A percentile compares a stretch with the other conserved stretches of the same genome.
Evolutionary conservation across 2,113 vertebrate species (phyloP).

Genomic region (Odontesthes bonariensis): DNA sequence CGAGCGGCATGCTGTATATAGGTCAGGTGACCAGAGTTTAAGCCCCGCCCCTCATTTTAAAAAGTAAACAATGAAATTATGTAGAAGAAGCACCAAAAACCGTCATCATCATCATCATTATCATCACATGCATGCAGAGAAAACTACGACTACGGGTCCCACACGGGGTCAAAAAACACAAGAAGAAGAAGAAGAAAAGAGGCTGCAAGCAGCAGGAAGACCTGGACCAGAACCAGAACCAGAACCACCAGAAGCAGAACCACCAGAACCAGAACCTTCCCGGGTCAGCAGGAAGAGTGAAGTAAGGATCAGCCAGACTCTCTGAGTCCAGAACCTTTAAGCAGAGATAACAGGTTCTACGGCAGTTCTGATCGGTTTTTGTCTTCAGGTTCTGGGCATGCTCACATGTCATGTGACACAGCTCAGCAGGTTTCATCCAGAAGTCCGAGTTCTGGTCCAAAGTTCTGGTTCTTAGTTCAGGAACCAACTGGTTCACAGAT

Average conservation of each 20-base stretch:
- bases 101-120: conserved; percentile 38
- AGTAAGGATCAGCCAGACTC: no score
- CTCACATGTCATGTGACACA: no score
- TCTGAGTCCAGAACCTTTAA: no score
- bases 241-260: no score
- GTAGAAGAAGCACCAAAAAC: conserved; percentile 50
- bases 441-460: no score
- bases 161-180: conserved; percentile 63
- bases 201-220: conserved; percentile 5
- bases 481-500: no score
- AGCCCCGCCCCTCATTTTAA: conserved; percentile 14
- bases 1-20: conserved; percentile 59
- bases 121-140: conserved; percentile 69
- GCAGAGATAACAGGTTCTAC: no score
- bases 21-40: conserved; percentile 31
- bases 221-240: no score
- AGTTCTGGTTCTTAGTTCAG: no score
- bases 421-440: no score
- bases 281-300: background rate
- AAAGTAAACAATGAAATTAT: conserved; percentile 9
- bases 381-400: no score
- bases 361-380: no score
- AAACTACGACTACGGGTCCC: conserved; percentile 73
- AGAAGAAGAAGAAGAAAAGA: conserved; percentile 45
- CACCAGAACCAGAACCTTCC: conserved; percentile 8